Conservation (phyloP, 2,888 invertebrate genomes). For the Perdita meconis region DNA sequence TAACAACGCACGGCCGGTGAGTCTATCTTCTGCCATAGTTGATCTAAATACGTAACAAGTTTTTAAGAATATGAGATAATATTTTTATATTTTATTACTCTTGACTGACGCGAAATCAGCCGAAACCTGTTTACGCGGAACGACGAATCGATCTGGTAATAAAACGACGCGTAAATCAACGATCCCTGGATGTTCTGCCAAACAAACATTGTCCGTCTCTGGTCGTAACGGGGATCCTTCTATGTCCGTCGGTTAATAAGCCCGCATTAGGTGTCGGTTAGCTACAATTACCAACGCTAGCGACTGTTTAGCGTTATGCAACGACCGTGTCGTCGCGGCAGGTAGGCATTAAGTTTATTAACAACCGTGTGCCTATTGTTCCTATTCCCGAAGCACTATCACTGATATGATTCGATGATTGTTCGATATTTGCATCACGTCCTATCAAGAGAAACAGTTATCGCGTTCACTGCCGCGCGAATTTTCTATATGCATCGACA, state of each 20-base stretch:
- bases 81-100: too few relatives aligned
- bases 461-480: neutral
- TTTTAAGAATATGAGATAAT: too few relatives aligned
- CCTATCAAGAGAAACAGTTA: neutral
- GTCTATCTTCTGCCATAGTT: too few relatives aligned
- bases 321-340: conserved; percentile 52
- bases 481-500: too few relatives aligned
- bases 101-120: neutral
- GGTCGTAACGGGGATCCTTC: conserved; percentile 35
- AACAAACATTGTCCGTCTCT: conserved; percentile 39
- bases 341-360: conserved; percentile 62
- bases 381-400: conserved; percentile 27
- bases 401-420: conserved; percentile 10
- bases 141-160: neutral
- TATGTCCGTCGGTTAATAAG: conserved; percentile 43
- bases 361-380: conserved; percentile 42
- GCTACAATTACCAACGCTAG: conserved; percentile 54
- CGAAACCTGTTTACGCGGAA: neutral
- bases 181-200: conserved; percentile 21
- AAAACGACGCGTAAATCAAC: conserved; percentile 26
- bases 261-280: conserved; percentile 59
- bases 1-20: too few relatives aligned
- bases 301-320: conserved; percentile 64
- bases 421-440: neutral
- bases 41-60: too few relatives aligned